phyloP scores from a whole-genome alignment of 2,113 vertebrate species.

The Misgurnus mizolepis region DNA sequence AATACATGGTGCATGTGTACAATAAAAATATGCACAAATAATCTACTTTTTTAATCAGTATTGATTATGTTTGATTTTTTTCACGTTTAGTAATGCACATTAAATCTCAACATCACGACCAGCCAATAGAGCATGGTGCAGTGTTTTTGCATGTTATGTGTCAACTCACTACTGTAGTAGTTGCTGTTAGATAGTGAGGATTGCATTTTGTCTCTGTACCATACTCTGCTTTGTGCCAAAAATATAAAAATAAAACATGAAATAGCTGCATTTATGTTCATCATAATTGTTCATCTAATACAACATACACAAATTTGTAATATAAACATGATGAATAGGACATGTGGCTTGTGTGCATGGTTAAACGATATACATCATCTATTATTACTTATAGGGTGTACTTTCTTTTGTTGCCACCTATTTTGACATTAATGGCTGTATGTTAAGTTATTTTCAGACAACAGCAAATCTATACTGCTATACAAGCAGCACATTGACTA shows the following conservation, averaged over 20 bases:
- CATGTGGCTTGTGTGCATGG: too few species aligned
- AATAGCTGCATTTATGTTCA: not conserved
- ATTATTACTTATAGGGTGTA: too few species aligned
- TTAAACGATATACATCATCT: too few species aligned
- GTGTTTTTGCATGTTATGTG: not conserved
- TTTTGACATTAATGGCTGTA: too few species aligned
- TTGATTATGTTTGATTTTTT: not conserved
- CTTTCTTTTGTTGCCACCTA: too few species aligned
- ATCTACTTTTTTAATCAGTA: not conserved
- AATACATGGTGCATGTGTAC: not conserved
- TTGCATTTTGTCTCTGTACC: not conserved
- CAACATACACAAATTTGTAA: too few species aligned
- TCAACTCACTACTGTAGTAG: not conserved
- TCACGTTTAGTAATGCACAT: not conserved
- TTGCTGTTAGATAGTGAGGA: not conserved
- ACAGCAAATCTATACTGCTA: too few species aligned
- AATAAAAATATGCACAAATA: not conserved
- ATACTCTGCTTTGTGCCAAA: not conserved
- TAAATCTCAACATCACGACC: not conserved
- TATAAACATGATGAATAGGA: too few species aligned
- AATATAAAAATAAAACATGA: constrained; percentile 1
- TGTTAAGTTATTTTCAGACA: too few species aligned
- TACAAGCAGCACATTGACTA: too few species aligned
- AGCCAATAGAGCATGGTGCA: not conserved
- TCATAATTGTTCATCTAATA: too few species aligned